These are phyloP conservation scores for Rhabdomys pumilio DNA, from an alignment of 2,797 vertebrate species.

Conservation along the genomic window DNA sequence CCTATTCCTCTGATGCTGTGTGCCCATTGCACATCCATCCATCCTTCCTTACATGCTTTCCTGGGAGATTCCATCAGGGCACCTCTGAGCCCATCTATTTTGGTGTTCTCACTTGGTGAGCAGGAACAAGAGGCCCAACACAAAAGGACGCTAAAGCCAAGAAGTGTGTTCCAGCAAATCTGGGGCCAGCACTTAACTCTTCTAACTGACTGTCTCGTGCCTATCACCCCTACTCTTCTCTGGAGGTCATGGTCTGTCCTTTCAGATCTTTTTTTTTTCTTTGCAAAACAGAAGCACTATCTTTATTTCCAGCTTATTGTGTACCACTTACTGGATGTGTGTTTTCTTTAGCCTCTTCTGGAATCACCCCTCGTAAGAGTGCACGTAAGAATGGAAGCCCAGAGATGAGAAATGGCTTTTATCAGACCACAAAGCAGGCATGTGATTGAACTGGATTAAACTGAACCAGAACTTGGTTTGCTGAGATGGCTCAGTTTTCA, in stretches of 20 bases:
- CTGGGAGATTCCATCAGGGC: neutral
- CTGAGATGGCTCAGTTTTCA: neutral
- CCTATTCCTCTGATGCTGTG: neutral
- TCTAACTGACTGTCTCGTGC: neutral
- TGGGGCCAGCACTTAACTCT: neutral
- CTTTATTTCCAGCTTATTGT: neutral
- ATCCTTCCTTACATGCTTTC: neutral
- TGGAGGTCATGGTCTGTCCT: neutral
- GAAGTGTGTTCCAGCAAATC: neutral
- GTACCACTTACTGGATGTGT: accelerated
- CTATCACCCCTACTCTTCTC: neutral
- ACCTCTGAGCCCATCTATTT: neutral
- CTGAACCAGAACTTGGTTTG: neutral
- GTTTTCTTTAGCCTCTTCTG: neutral
- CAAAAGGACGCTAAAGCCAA: neutral
- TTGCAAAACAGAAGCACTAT: neutral
- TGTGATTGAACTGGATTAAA: neutral
- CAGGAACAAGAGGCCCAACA: neutral
- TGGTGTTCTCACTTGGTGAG: neutral
- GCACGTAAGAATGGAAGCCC: constrained; percentile 28
- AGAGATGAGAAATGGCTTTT: neutral
- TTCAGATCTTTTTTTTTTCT: neutral
- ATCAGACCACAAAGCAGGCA: neutral
- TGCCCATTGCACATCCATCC: neutral
- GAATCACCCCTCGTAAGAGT: no score